Conservation (phyloP, 2,797 vertebrate species). For the Chelmon rostratus region DNA sequence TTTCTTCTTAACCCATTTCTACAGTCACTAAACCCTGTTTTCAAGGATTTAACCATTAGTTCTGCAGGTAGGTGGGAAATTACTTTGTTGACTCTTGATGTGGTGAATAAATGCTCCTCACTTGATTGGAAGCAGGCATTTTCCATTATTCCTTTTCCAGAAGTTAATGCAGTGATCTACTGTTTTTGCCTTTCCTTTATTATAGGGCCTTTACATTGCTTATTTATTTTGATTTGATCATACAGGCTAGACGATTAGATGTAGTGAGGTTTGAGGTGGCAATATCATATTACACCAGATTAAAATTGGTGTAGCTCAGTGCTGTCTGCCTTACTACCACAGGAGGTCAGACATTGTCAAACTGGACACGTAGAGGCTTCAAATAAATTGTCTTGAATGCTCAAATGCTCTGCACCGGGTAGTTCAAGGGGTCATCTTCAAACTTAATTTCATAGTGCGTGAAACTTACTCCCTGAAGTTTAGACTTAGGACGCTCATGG, state of each 20-base stretch:
- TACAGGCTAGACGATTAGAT: neutral
- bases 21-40: neutral
- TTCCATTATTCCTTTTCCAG: neutral
- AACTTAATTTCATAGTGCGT: neutral
- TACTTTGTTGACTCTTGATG: neutral
- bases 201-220: neutral
- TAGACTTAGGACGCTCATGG: neutral
- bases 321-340: neutral
- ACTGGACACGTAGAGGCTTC: neutral
- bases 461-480: neutral
- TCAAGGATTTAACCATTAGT: neutral
- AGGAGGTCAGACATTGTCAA: neutral
- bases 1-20: neutral
- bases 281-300: neutral
- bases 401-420: neutral
- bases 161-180: neutral
- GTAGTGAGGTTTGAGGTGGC: neutral
- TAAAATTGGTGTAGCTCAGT: neutral
- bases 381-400: neutral
- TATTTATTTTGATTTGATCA: neutral
- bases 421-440: neutral
- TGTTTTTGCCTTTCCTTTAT: neutral
- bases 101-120: neutral
- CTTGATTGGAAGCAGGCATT: neutral
- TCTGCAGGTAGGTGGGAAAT: neutral